phyloP scores from a whole-genome alignment of 2,797 vertebrate genomes.

The Hyperoplus immaculatus region DNA sequence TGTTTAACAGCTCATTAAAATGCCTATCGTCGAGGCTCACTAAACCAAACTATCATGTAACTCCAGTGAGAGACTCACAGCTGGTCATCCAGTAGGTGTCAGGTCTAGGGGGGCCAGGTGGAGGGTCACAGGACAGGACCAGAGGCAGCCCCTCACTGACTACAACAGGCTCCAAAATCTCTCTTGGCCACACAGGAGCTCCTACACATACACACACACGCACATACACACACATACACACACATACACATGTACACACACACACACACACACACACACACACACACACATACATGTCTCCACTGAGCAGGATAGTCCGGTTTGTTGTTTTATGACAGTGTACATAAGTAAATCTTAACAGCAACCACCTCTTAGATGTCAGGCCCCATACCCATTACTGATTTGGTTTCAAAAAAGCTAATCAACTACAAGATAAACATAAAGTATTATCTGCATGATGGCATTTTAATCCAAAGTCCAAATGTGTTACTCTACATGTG shows the following conservation, averaged over 20 bases:
- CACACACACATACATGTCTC: background rate
- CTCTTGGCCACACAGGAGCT: conserved; percentile 96
- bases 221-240: background rate
- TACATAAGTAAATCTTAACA: background rate
- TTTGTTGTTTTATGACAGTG: background rate
- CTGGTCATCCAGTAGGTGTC: conserved; percentile 99
- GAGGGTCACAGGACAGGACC: conserved; percentile 94
- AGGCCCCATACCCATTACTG: background rate
- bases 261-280: too few relatives aligned
- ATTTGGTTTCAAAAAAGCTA: background rate
- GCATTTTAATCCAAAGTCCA: too few relatives aligned
- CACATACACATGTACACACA: background rate
- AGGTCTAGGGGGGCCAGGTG: conserved; percentile 91
- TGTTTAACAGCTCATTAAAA: background rate
- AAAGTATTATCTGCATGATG: background rate
- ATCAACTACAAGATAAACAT: background rate
- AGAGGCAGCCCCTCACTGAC: conserved; percentile 92
- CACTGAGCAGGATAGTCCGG: background rate
- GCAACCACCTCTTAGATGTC: background rate
- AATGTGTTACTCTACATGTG: background rate
- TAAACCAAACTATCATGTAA: background rate
- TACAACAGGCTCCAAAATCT: conserved; percentile 94
- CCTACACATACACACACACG: conserved; percentile 79
- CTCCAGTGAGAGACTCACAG: conserved; percentile 85
- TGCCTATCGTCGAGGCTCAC: background rate